Base-by-base conservation (phyloP, 1,140 invertebrate genomes). In the Euglossa dilemma region DNA sequence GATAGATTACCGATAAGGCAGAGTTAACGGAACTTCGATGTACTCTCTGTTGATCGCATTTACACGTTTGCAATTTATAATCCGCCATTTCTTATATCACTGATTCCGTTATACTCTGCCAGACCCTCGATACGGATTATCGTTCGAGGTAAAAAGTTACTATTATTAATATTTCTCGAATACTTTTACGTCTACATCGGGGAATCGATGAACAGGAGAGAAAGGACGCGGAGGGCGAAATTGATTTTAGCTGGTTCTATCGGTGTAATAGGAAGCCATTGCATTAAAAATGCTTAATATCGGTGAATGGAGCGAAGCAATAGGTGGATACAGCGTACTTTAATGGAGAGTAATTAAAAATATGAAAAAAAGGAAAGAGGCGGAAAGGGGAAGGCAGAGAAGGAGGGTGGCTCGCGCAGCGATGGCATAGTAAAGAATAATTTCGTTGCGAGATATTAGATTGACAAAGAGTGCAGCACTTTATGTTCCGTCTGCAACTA, bases 261-360 rank as follows among this genome's bases (percentile, higher is more conserved):
- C 54, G 47, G 54, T 57, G 56, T 50, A 71, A 71, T 47, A 36
- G 45, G 28, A 64, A 63, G 67, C 67, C 50, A 28, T 18, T 36
- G 56, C 77, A 59, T 69, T 75, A 66, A 80, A 61, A 57, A 64
- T 74, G n/a, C 50, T 66, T 66, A 45, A 54, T 56, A 64, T 56
- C 71, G 59, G 36, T 80, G 54, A 74, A 64, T 80, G 59, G 57
- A 64, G 50, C 70, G 79, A 74, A 56, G 70, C 57, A 73, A 73
- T 52, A 25, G 56, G 45, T 20, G 43, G 28, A 64, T 20, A 64
- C 28, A 64, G 36, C 54, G n/a, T 54, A 23, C 52, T 66, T 45
- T 56, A 74, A 56, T 28, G 50, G 71, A 56, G 6, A 25, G 23
- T 74, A 66, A 80, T 74, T 74, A 52, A 74, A 80, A 74, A 75